Evolutionary conservation across 2,888 invertebrate genomes (phyloP).

Genomic region (Mimas tiliae): DNA sequence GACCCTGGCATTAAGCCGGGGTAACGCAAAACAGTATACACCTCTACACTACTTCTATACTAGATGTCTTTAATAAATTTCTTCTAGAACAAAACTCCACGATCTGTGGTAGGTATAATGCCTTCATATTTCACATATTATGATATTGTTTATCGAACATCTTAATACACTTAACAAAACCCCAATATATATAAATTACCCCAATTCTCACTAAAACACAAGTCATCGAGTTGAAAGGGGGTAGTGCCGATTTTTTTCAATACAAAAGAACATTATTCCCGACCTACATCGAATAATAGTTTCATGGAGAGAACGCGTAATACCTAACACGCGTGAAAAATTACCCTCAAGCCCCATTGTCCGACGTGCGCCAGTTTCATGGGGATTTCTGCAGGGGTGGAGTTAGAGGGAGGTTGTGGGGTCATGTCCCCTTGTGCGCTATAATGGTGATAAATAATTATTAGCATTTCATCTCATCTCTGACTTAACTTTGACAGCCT

Average conservation of each 20-base stretch:
- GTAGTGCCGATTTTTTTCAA: conserved; percentile 35
- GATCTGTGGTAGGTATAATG: not conserved
- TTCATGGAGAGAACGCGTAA: conserved; percentile 35
- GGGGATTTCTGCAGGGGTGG: conserved; percentile 9
- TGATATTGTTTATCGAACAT: not conserved
- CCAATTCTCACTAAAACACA: conserved; percentile 25
- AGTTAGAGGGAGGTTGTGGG: not conserved
- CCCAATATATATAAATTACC: conserved; percentile 1
- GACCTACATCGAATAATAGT: conserved; percentile 49
- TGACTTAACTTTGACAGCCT: too few relatives aligned
- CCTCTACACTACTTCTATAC: too few relatives aligned
- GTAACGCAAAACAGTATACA: too few relatives aligned
- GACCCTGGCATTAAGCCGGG: too few relatives aligned
- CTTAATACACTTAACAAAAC: not conserved
- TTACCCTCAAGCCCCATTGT: conserved; percentile 34
- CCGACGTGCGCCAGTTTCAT: conserved; percentile 24
- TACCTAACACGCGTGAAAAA: conserved; percentile 41
- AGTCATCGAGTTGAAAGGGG: conserved; percentile 24
- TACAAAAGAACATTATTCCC: conserved; percentile 56
- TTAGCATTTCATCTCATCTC: not conserved
- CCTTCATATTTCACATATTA: not conserved
- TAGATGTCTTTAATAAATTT: too few relatives aligned
- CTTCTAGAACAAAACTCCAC: not conserved
- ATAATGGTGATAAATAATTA: not conserved
- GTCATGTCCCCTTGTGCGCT: not conserved